Base-by-base conservation (phyloP, 2,113 vertebrate species). In the Morone chrysops region DNA sequence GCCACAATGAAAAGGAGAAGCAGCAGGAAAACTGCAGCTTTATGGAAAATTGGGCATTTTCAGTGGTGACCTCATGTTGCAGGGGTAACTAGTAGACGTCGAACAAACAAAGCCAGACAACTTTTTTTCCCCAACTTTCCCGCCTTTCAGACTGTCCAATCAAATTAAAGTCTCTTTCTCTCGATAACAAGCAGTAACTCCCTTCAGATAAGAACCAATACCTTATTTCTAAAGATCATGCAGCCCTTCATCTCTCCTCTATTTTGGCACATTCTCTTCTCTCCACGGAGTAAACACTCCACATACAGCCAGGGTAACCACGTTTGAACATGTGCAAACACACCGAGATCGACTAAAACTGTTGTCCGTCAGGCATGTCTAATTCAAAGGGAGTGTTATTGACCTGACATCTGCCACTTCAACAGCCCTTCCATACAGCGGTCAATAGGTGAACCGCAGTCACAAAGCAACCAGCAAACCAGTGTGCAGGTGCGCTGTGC, bases 241-340 rank as follows among this genome's bases (percentile, higher is more conserved):
- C 20, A 18, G 8, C 13, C 61, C 57, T 47, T 47, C 45, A 14
- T 31, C 10, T 45, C 2, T 0, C 56, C 76, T 79, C 31, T 45
- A 9, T 59, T 60, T 65, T 60, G 57, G 40, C n/a, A 45, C 59
- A 75, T 75, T 41, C 17, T 43, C 50, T 69, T 59, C 20, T 75
- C 40, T 57, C 66, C 45, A 40, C 59, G 73, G 69, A 68, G 83
- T 63, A 87, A 94, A 90, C 88, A 86, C 89, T 89, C 70, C 51
- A 62, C 59, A 50, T 11, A 51, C 56, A 81, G 65, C 87, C 61
- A 51, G 20, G 81, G 90, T 77, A 85, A 91, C 81, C 2, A 16
- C 5, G 0, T 11, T 56, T 9, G 18, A 82, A 68, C 40, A 8
- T 66, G 83, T 66, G 70, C 85, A 85, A 89, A 90, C 84, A 87